Percentiles rank a stretch among this genome's conserved stretches.
Conservation (phyloP, 2,113 vertebrate species). For the Aleadryas rufinucha region DNA sequence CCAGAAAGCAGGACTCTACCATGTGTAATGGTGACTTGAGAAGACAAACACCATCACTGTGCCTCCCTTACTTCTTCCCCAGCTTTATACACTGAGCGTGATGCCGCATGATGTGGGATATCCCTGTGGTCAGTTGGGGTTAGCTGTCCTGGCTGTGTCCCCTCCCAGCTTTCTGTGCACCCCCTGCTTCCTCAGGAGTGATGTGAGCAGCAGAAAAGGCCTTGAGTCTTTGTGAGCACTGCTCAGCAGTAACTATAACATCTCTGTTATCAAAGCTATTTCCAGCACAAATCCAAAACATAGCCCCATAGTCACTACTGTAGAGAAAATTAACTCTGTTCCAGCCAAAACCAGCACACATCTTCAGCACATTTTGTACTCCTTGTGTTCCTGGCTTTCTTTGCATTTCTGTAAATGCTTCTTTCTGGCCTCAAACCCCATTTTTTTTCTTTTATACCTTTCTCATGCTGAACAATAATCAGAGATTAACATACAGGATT, state of each 20-base stretch:
- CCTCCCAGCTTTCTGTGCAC: background rate
- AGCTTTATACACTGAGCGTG: background rate
- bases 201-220: background rate
- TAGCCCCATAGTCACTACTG: rapidly evolving
- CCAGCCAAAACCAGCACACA: background rate
- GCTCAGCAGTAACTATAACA: background rate
- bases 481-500: background rate
- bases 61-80: background rate
- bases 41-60: background rate
- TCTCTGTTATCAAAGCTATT: background rate
- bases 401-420: background rate
- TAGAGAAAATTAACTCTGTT: background rate
- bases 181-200: background rate
- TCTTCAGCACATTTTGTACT: background rate
- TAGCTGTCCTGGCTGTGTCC: background rate
- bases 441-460: background rate
- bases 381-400: background rate
- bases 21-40: background rate
- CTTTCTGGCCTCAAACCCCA: background rate
- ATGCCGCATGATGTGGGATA: background rate
- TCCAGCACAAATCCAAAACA: background rate
- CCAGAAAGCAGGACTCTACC: background rate
- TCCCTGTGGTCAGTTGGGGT: background rate
- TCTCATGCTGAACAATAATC: background rate
- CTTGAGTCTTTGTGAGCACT: background rate